Percentiles rank a stretch among this genome's conserved stretches.
phyloP scores from a whole-genome alignment of 2,797 vertebrate species.

The Pangasius krempfi region DNA sequence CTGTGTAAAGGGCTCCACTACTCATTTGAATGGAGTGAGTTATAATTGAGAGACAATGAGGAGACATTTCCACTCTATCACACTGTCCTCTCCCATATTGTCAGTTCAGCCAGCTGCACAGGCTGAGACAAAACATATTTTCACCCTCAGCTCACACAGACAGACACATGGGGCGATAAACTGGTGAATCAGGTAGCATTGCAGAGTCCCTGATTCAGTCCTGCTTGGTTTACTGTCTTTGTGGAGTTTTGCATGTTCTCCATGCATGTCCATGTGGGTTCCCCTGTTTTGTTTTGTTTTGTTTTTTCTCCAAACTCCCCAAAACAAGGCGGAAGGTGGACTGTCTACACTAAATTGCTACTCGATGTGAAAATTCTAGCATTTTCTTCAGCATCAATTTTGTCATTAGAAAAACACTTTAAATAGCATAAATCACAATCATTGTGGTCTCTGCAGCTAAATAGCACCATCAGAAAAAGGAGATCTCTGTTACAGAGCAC shows the following conservation, averaged over 20 bases:
- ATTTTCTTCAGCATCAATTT: conserved; percentile 8
- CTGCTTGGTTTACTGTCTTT: neutral
- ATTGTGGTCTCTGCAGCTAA: neutral
- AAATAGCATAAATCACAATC: neutral
- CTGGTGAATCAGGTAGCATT: neutral
- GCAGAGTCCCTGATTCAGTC: neutral
- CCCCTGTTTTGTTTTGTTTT: neutral
- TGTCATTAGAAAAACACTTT: neutral
- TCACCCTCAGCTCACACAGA: neutral
- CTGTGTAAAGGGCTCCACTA: conserved; percentile 39
- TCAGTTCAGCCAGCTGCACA: conserved; percentile 46
- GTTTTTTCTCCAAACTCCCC: neutral
- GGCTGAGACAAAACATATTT: conserved; percentile 42
- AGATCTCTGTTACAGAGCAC: neutral
- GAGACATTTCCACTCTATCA: conserved; percentile 61
- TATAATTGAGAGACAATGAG: conserved; percentile 62
- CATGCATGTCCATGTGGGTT: neutral
- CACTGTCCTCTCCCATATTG: conserved; percentile 53
- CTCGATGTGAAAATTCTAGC: neutral
- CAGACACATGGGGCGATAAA: neutral
- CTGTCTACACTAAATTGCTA: neutral
- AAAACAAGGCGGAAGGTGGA: neutral
- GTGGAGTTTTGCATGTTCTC: neutral
- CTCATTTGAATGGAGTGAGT: conserved; percentile 54
- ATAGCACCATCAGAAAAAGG: conserved; percentile 5